Evolutionary conservation across 53 echinoderm and acorn worm genomes (phyloP), one percentile per base, ranked within the genome.

Genomic region (Henricia sp.): DNA sequence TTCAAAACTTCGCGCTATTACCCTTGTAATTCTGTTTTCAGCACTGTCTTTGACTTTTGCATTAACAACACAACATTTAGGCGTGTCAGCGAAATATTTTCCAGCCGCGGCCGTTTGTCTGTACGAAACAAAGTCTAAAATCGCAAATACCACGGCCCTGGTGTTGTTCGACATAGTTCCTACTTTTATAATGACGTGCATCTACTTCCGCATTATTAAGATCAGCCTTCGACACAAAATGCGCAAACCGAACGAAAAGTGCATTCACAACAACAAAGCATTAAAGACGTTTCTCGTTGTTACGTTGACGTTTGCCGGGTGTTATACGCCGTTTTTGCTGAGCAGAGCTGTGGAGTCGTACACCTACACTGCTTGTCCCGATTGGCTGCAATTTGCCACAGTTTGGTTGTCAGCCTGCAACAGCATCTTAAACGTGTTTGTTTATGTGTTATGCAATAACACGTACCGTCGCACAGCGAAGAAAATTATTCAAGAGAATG

Each of bases 241-340:
- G 29, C 58, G 58, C 26, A 65, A 65, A 46, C 8, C 8, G 48
- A 55, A 23, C 4, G 4, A 12, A 16, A 55, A 20, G 56, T 23
- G 12, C 24, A 53, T 54, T n/a, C 37, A 52, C 8, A 52, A 35
- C 35, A 51, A 72, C 23, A 72, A 72, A 52, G 72, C 72, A 10
- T 39, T 74, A 39, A 74, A 74, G 74, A 74, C 74, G 2, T 74
- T 74, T 28, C 38, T 74, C 0, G 56, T 74, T 37, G 56, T 74
- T 26, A 54, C 74, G 1, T 25, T 55, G 10, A 25, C 74, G 1
- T 74, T 74, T 3, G 24, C 26, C 38, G 29, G 36, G 4, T 56
- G 74, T 37, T 56, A 39, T 3, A 74, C 74, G 38, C 74, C 74
- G 37, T 37, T 50, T 13, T 12, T 74, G 38, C 17, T 74, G 1